Conservation (phyloP, 2,888 invertebrate species). For the Phengaris alcon region DNA sequence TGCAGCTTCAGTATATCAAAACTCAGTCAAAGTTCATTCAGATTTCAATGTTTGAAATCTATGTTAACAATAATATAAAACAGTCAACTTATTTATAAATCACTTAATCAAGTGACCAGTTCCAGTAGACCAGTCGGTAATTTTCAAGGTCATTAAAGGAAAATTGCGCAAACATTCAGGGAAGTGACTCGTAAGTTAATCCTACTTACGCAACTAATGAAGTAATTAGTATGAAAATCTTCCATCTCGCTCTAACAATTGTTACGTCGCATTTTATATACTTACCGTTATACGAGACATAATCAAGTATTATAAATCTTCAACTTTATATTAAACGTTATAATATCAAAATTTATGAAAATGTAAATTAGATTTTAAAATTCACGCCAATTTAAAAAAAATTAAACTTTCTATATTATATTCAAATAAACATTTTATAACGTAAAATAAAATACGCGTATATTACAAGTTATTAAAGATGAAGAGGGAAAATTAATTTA, state of each 20-base stretch:
- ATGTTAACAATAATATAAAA: background rate
- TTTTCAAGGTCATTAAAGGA: conserved; percentile 20
- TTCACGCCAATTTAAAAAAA: background rate
- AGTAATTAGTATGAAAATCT: conserved; percentile 62
- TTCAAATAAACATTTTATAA: background rate
- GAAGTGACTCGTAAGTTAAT: conserved; percentile 46
- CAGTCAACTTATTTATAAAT: background rate
- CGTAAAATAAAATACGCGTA: background rate
- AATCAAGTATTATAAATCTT: conserved; percentile 1
- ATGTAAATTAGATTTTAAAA: background rate
- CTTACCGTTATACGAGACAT: conserved; percentile 28
- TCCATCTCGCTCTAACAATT: conserved; percentile 54
- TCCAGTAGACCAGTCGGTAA: background rate
- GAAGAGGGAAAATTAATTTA: no score
- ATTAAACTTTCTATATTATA: no score
- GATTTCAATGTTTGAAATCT: background rate
- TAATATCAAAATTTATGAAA: background rate
- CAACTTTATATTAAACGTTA: background rate
- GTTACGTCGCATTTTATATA: conserved; percentile 39
- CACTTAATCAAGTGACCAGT: background rate
- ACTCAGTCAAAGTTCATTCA: background rate
- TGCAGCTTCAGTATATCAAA: background rate
- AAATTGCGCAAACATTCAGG: conserved; percentile 34
- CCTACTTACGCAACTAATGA: conserved; percentile 52
- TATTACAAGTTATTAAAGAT: background rate